A percentile compares a stretch with the other conserved stretches of the same genome.
Conservation (phyloP, 2,888 invertebrate genomes). For the Leptopilina syphax region DNA sequence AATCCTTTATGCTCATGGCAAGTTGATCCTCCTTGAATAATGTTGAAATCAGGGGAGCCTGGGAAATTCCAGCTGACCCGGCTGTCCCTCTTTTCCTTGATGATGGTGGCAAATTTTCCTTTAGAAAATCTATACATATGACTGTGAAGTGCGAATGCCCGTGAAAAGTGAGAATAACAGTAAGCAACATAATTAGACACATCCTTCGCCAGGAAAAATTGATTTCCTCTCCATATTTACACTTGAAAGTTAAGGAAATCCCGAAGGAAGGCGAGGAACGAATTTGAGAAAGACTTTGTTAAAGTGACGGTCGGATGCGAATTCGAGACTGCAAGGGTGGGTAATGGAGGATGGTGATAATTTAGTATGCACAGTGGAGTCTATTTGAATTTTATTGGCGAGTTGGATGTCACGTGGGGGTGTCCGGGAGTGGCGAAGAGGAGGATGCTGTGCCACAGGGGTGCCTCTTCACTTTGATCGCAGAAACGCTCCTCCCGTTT, state of each 20-base stretch:
- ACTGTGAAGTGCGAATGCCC: neutral
- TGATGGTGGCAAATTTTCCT: slow-evolving; percentile 17
- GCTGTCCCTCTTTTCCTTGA: slow-evolving; percentile 12
- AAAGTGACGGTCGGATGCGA: slow-evolving; percentile 36
- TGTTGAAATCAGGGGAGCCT: slow-evolving; percentile 77
- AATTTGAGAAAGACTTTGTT: slow-evolving; percentile 34
- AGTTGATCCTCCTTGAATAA: slow-evolving; percentile 76
- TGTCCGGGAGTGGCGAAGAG: slow-evolving; percentile 60
- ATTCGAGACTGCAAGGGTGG: slow-evolving; percentile 57
- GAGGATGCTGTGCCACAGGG: slow-evolving; percentile 63
- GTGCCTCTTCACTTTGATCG: slow-evolving; percentile 72
- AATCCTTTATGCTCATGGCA: slow-evolving; percentile 65
- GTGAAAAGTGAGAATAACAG: neutral
- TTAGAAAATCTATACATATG: slow-evolving; percentile 18
- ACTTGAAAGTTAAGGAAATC: neutral
- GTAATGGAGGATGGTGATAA: slow-evolving; percentile 76
- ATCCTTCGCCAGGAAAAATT: no score
- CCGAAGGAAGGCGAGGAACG: slow-evolving; percentile 16
- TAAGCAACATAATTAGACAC: neutral
- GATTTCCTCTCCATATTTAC: no score
- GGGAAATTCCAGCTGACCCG: slow-evolving; percentile 74
- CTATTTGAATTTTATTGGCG: slow-evolving; percentile 77
- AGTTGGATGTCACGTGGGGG: slow-evolving; percentile 69
- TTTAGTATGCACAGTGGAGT: slow-evolving; percentile 76
- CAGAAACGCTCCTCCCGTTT: slow-evolving; percentile 71